Percentiles rank a stretch among this genome's conserved stretches.
These are phyloP conservation scores for Nycticryphes semicollaris DNA, from an alignment of 2,113 vertebrate species.

Conservation along the genomic window DNA sequence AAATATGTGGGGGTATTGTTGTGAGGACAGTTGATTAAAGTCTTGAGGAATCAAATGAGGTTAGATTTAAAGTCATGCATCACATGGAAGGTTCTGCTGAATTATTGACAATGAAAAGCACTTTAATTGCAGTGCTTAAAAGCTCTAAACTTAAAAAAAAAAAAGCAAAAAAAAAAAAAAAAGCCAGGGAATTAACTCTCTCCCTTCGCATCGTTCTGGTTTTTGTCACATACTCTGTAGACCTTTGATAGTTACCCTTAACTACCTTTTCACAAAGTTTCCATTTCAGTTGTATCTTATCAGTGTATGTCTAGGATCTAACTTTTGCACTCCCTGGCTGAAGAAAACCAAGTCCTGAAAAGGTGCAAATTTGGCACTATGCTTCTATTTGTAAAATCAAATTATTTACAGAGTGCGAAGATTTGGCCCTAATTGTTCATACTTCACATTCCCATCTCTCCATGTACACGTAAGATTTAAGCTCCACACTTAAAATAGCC, in stretches of 20 bases:
- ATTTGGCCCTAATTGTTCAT: not conserved
- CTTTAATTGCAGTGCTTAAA: not conserved
- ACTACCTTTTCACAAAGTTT: not conserved
- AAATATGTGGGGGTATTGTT: not conserved
- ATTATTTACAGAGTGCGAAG: not conserved
- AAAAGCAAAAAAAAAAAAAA: not conserved
- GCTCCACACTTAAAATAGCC: not conserved
- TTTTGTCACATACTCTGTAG: not conserved
- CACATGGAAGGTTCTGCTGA: not conserved
- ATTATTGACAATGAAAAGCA: not conserved
- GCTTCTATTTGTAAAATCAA: not conserved
- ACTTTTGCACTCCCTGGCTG: not conserved
- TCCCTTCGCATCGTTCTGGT: not conserved
- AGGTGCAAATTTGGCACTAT: not conserved
- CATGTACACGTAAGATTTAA: not conserved
- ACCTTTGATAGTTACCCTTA: not conserved
- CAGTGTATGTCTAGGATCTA: not conserved
- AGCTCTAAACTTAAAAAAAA: not conserved
- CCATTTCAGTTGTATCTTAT: not conserved
- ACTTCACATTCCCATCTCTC: not conserved
- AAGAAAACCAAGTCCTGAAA: not conserved
- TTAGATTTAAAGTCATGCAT: not conserved
- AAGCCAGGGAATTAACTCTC: not conserved
- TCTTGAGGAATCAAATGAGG: not conserved
- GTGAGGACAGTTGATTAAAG: not conserved